Conservation (phyloP, 2,888 invertebrate species). For the Chymomyza amoena region DNA sequence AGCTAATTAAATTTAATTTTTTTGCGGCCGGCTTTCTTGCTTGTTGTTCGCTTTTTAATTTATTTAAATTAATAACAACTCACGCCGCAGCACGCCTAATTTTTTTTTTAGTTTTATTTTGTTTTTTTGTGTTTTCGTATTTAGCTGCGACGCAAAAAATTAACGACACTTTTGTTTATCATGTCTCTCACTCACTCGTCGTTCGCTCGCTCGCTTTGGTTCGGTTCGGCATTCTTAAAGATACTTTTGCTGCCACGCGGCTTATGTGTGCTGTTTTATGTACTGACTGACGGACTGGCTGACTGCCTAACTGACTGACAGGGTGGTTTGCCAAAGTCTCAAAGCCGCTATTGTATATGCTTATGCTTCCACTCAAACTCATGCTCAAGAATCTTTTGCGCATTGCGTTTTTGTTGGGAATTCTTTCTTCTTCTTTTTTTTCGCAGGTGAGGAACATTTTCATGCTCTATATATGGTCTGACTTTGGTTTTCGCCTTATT, state of each 20-base stretch:
- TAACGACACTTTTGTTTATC: conserved; percentile 58
- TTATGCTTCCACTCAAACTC: neutral
- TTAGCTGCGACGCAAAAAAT: conserved; percentile 68
- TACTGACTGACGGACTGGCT: neutral
- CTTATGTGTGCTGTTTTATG: conserved; percentile 28
- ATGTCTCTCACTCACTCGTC: conserved; percentile 7
- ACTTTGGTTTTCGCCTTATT: conserved; percentile 39
- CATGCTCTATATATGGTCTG: neutral
- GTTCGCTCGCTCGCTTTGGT: conserved; percentile 16
- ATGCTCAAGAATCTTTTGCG: conserved; percentile 51
- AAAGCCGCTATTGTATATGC: conserved; percentile 16
- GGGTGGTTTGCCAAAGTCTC: conserved; percentile 19
- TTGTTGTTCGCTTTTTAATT: conserved; percentile 10
- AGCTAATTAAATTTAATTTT: conserved; percentile 8
- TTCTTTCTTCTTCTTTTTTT: conserved; percentile 1
- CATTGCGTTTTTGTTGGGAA: conserved; percentile 54
- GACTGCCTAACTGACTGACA: neutral
- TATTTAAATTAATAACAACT: neutral
- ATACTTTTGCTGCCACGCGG: conserved; percentile 47
- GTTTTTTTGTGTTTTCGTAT: conserved; percentile 1
- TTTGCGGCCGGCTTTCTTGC: conserved; percentile 2
- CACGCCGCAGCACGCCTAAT: neutral
- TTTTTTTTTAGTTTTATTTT: conserved; percentile 3
- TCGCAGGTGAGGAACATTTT: neutral
- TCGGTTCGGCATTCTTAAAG: conserved; percentile 55